A percentile compares a stretch with the other conserved stretches of the same genome.
Evolutionary conservation across 2,888 invertebrate species (phyloP).

Genomic region (Epicampocera succincta): DNA sequence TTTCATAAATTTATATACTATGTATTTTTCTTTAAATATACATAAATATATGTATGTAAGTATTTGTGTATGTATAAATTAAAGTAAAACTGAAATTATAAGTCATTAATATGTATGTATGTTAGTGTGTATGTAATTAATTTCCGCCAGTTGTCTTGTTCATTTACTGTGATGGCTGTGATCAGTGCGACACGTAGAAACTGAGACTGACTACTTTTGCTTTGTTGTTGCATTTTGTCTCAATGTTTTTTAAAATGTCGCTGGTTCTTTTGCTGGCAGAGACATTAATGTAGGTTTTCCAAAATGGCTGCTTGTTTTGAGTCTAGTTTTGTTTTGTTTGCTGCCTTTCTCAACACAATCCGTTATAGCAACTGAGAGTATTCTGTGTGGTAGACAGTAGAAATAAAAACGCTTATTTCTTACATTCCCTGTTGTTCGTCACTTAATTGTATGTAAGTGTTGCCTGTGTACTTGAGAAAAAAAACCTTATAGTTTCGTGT

Average conservation of each 20-base stretch:
- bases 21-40: slow-evolving; percentile 1
- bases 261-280: background rate
- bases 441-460: slow-evolving; percentile 26
- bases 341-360: background rate
- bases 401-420: slow-evolving; percentile 72
- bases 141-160: background rate
- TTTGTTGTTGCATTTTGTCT: too few relatives aligned
- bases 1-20: slow-evolving; percentile 29
- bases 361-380: slow-evolving; percentile 28
- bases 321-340: background rate
- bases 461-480: slow-evolving; percentile 19
- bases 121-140: background rate
- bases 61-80: background rate
- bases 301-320: slow-evolving; percentile 1
- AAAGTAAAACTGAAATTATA: background rate
- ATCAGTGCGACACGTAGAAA: too few relatives aligned
- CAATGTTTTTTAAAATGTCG: background rate
- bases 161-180: background rate
- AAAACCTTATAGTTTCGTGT: background rate
- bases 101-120: background rate
- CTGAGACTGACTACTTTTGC: too few relatives aligned
- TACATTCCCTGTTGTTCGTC: slow-evolving; percentile 69
- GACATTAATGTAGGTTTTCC: background rate
- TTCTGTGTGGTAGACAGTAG: background rate
- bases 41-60: slow-evolving; percentile 3